These are phyloP conservation scores for Amphimallon solstitiale DNA, from an alignment of 2,888 invertebrate species.

Conservation along the genomic window DNA sequence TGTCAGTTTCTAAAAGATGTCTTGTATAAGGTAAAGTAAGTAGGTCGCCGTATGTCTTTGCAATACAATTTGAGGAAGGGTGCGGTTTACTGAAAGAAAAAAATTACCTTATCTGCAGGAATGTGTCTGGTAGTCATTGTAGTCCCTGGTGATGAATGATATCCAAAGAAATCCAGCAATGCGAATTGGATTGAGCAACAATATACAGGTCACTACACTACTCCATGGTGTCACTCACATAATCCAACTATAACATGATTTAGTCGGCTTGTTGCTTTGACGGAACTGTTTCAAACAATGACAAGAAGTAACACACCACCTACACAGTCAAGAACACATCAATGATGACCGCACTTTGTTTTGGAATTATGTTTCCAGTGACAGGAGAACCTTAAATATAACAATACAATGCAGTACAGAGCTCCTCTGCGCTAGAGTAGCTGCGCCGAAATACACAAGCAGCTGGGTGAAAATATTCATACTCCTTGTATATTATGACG, in stretches of 20 bases:
- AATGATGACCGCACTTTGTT: conserved; percentile 19
- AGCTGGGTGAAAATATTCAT: conserved; percentile 41
- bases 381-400: conserved; percentile 42
- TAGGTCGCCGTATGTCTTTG: conserved; percentile 58
- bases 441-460: conserved; percentile 51
- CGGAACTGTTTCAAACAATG: conserved; percentile 33
- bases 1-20: conserved; percentile 10
- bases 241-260: conserved; percentile 38
- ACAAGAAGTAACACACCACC: conserved; percentile 35
- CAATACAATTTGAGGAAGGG: conserved; percentile 55
- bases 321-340: conserved; percentile 32
- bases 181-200: conserved; percentile 49
- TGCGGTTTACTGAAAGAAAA: conserved; percentile 62
- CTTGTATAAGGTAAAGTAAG: conserved; percentile 43
- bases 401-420: conserved; percentile 53
- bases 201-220: conserved; percentile 55
- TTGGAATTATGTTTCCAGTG: conserved; percentile 23
- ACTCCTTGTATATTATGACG: background rate
- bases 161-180: conserved; percentile 43
- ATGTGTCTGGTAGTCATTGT: conserved; percentile 83
- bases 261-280: conserved; percentile 6
- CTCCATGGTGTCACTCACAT: conserved; percentile 52
- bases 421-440: conserved; percentile 47
- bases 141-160: conserved; percentile 58
- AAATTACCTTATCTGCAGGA: conserved; percentile 82